Base-by-base conservation (phyloP, 2,113 vertebrate genomes). In the Patagioenas fasciata region DNA sequence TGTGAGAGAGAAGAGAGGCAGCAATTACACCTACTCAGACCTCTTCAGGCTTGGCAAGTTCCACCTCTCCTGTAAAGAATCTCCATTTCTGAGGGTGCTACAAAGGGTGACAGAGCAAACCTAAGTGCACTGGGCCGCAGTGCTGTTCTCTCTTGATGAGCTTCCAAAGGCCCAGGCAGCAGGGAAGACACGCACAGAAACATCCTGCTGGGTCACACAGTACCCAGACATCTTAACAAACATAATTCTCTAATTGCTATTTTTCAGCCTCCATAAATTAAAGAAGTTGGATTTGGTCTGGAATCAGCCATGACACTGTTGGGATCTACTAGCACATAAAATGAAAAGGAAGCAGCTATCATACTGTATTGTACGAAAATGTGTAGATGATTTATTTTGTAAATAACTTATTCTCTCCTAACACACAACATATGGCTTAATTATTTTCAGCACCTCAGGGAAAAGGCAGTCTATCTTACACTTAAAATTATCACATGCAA, bases 391-490 rank as follows among this genome's bases (percentile, higher is more conserved):
- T 38, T 6, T 53, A 66, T 48, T 93, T 83, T 48, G 20, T 71
- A 42, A 91, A 70, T 31, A 82, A 64, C 26, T 66, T 80, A n/a
- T 2, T 91, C 47, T 50, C 47, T 91, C 42, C 29, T 88, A 69
- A 74, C 38, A 47, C 15, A 74, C 21, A 84, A 84, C 77, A 79
- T 57, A 88, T 42, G 47, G 73, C 65, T 75, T 87, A 44, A 86
- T 94, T 92, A 57, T 80, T 92, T 92, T 84, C 72, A 71, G n/a
- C 25, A 62, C 31, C 77, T 88, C 71, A 50, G 40, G 53, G 57
- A 85, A 95, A 95, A 90, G 48, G 44, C 34, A 80, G 53, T 36
- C 62, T 79, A 58, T 62, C 36, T 85, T 88, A 88, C 20, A n/a
- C 71, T 75, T 70, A n/a, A 83, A 91, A 80, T 88, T 74, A 86